Base-by-base conservation (phyloP, 2,113 vertebrate genomes). In the Forbesichthys papilliferus region DNA sequence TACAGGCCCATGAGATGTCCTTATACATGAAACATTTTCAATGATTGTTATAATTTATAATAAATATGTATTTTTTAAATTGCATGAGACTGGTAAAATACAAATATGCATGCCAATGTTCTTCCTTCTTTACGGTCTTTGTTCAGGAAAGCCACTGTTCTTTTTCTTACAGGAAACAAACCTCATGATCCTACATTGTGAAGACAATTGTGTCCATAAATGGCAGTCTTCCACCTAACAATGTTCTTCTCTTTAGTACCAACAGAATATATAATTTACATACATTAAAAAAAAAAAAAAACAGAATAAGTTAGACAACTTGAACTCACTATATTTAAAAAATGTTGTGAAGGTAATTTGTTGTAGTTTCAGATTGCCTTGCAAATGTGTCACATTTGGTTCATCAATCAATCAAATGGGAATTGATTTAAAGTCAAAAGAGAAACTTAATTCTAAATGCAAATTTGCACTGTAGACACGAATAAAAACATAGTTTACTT, bases 161-260 rank as follows among this genome's bases (percentile, higher is more conserved):
- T 61, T 77, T 78, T 70, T 64, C 68, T 60, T 5, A 14, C 36
- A 66, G 74, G 73, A 84, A 81, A 66, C 13, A 84, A 81, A 66
- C 13, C 58, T 65, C 11, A 73, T 59, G 74, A 83, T 73, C 81
- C 68, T 66, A 68, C 61, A 55, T 62, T 52, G 9, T 47, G 48
- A 27, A 27, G n/a, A 75, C 75, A 79, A 77, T 73, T 65, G 61
- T 60, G 64, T 69, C 78, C 54, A 63, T 77, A 81, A 65, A 71
- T 82, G 79, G 62, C 71, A 68, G 70, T 12, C 67, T 57, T 86
- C 80, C 62, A 68, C 73, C 54, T 77, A 71, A 81, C 73, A 74
- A 14, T 11, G 64, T 16, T 56, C 61, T 81, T 48, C 75, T 20
- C 58, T 46, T 54, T 57, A 42, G 55, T 34, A 46, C 3, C 1